Percentiles rank a stretch among this genome's conserved stretches.
Conservation (phyloP, 2,113 vertebrate genomes). For the Macquaria australasica region DNA sequence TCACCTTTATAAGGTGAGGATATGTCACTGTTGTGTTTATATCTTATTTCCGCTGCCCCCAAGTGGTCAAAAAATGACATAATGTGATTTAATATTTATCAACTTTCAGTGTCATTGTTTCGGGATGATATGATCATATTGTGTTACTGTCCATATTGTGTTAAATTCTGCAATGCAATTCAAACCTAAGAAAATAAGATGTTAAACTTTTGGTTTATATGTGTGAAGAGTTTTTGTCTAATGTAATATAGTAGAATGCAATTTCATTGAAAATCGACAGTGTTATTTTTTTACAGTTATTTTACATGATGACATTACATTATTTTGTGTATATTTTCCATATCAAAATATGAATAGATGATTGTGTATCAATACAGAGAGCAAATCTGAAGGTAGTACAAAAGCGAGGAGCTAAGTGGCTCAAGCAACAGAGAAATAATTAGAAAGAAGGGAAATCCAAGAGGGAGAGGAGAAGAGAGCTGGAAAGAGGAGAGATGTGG, state of each 20-base stretch:
- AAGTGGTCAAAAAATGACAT: background rate
- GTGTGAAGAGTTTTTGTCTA: background rate
- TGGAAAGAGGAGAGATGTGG: conserved; percentile 48
- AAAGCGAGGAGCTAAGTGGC: background rate
- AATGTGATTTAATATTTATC: background rate
- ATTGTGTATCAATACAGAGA: conserved; percentile 2
- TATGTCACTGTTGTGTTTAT: background rate
- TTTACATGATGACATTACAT: background rate
- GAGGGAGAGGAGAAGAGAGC: conserved; percentile 26
- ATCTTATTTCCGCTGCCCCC: background rate
- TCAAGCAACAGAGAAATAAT: conserved; percentile 32
- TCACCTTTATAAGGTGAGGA: background rate
- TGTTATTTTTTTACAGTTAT: background rate
- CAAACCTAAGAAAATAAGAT: background rate
- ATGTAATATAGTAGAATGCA: background rate
- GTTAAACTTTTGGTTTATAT: background rate
- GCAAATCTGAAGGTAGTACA: background rate
- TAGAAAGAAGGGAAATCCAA: conserved; percentile 37
- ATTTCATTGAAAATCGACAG: background rate
- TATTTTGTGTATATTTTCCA: background rate
- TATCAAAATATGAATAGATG: background rate
- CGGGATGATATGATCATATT: background rate
- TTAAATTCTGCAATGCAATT: background rate
- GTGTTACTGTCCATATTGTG: background rate
- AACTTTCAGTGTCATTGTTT: background rate